Base-by-base conservation (phyloP, 2,888 invertebrate species). In the Philereme transversata region DNA sequence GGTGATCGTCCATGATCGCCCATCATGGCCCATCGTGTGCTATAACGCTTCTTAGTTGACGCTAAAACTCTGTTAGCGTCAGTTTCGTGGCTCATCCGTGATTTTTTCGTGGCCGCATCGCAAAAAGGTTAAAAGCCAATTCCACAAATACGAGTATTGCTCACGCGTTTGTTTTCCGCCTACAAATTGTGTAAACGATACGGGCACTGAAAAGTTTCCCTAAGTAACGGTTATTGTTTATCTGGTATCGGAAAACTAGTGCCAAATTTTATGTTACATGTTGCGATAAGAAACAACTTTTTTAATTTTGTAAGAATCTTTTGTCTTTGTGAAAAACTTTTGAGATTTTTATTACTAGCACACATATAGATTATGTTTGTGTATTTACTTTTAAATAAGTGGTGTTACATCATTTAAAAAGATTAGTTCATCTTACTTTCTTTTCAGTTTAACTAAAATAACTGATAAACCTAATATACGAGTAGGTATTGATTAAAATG, bases 111-210 rank as follows among this genome's bases (percentile, higher is more conserved):
- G 34, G 34, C 44, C 6, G 11, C 35, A 10, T 35, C 43, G n/a
- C 47, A 44, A 45, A 59, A 59, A 38, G 10, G 11, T 48, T 57
- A n/a, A 46, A 52, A 4, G 22, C 52, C 53, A 54, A 54, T 53
- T 8, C 33, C 68, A 71, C 69, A 78, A 79, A 83, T 73, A 74
- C 50, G 34, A 45, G 57, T 62, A 70, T 69, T 65, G 68, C 75
- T 75, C 65, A 62, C 70, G 60, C 76, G 73, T 78, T 81, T 79
- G 75, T 74, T 77, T 76, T 73, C 70, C 69, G 71, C 73, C 70
- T 73, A 74, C 74, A 74, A 76, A 76, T 78, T 74, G 53, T 50
- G 59, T 59, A 59, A 59, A 70, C 72, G 69, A 68, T 69, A 70
- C 64, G 61, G 60, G 47, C 68, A 73, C 60, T 71, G 67, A 65